Base-by-base conservation (phyloP, 1,140 invertebrate genomes). In the Diabrotica virgifera region DNA sequence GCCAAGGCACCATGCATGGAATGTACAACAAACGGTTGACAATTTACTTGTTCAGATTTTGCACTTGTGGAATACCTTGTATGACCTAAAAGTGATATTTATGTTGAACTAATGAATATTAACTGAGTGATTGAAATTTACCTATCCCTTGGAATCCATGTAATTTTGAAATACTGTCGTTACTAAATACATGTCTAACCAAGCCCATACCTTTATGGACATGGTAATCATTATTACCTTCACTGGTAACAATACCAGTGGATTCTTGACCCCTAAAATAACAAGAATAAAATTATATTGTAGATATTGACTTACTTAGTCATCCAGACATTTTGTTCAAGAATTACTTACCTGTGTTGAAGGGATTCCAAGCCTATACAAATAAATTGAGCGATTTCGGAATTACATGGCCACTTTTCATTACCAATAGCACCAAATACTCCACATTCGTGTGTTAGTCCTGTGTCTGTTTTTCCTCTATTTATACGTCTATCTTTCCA, bases 1-100 rank as follows among this genome's bases (percentile, higher is more conserved):
- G 95, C 95, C 60, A 99, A 82, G 5, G 91, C 88, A 0, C 96
- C 96, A 78, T 98, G 95, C 11, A 92, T 89, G 5, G 95, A 97
- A 78, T 99, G 95, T 0, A 98, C 95, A 8, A 98, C 94, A 81
- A 99, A 98, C 0, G 97, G 97, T 76, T 97, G 95, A 72, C 94
- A 96, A 80, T 98, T 98, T 40, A 94, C 87, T 74, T 90, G 87
- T 77, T 96, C 93, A 7, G 93, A 95, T 9, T 92, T 93, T 13
- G 95, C 96, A 54, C 90, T 88, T 5, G 96, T 99, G 8, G 95
- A 97, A 78, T 99, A 99, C 62, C 83, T 82, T 46, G 52, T 68
- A 64, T 58, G 63, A 7, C 55, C 40, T 46, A 46, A 46, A 46
- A 46, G 24, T 1, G 24, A 46, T 46, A 46, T 35, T 35, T 56